Evolutionary conservation across 1,140 invertebrate species (phyloP).

Genomic region (Apocrypta bakeri): DNA sequence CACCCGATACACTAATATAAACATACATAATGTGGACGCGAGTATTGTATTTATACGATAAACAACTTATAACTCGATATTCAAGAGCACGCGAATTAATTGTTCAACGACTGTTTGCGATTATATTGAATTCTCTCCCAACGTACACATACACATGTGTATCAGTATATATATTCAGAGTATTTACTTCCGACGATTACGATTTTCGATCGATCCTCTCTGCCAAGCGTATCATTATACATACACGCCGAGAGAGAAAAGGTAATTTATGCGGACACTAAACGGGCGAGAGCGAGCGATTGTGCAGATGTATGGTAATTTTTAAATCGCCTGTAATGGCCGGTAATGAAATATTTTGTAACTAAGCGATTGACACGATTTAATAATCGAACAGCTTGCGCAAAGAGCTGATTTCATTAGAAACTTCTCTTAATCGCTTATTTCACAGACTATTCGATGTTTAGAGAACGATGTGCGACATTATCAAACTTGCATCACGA

Average conservation of each 20-base stretch:
- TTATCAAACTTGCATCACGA: no score
- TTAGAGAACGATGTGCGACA: no score
- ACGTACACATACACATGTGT: no score
- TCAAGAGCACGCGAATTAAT: no score
- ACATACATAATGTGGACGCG: not conserved
- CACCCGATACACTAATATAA: not conserved
- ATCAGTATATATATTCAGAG: not conserved
- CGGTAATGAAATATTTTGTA: conserved; percentile 10
- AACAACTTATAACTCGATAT: no score
- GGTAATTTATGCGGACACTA: conserved; percentile 1
- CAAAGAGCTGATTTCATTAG: not conserved
- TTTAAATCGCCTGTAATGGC: not conserved
- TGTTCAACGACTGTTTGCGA: no score
- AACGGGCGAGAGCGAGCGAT: not conserved
- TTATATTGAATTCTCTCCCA: no score
- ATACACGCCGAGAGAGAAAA: not conserved
- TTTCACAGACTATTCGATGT: no score
- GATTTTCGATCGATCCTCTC: not conserved
- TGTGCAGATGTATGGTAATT: conserved; percentile 2
- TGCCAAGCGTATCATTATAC: not conserved
- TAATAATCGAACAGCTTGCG: conserved; percentile 1
- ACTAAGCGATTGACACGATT: not conserved
- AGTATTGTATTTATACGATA: no score
- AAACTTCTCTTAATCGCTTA: no score
- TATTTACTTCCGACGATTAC: conserved; percentile 13